A percentile compares a stretch with the other conserved stretches of the same genome.
Evolutionary conservation across 2,888 invertebrate species (phyloP).

Genomic region (Catocala sponsa): DNA sequence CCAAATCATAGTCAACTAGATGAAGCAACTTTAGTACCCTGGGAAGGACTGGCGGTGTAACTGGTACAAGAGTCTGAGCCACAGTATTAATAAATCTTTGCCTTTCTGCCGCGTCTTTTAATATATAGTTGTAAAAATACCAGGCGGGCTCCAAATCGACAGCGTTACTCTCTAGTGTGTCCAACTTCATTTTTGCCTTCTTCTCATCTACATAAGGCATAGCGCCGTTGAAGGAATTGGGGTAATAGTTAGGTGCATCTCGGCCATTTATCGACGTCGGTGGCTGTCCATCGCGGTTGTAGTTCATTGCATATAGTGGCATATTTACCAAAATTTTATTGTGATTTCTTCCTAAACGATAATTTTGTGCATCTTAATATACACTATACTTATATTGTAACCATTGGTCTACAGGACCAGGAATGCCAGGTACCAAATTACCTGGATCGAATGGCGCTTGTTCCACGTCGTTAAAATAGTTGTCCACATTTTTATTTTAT

Average conservation of each 20-base stretch:
- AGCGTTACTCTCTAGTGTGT: conserved; percentile 37
- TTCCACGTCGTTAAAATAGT: conserved; percentile 84
- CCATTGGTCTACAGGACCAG: conserved; percentile 83
- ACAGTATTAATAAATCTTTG: background rate
- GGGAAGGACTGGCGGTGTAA: too few species aligned
- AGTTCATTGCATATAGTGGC: conserved; percentile 48
- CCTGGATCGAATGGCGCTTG: conserved; percentile 79
- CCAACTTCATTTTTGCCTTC: conserved; percentile 31
- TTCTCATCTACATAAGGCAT: conserved; percentile 51
- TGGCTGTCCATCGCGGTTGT: conserved; percentile 52
- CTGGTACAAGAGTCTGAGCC: too few species aligned
- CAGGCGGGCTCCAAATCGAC: conserved; percentile 87
- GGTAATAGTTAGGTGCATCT: conserved; percentile 55
- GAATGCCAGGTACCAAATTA: conserved; percentile 74
- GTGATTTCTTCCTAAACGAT: conserved; percentile 55
- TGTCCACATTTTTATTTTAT: conserved; percentile 79
- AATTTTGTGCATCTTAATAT: conserved; percentile 87
- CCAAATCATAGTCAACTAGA: too few species aligned
- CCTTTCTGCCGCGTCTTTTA: conserved; percentile 83
- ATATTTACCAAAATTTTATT: conserved; percentile 52
- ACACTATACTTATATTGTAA: conserved; percentile 80
- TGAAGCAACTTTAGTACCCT: too few species aligned
- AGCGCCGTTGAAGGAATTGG: conserved; percentile 38
- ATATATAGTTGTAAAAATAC: conserved; percentile 89
- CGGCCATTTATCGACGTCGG: conserved; percentile 49